Conservation (phyloP, 2,797 vertebrate species). For the Molossus molossus region DNA sequence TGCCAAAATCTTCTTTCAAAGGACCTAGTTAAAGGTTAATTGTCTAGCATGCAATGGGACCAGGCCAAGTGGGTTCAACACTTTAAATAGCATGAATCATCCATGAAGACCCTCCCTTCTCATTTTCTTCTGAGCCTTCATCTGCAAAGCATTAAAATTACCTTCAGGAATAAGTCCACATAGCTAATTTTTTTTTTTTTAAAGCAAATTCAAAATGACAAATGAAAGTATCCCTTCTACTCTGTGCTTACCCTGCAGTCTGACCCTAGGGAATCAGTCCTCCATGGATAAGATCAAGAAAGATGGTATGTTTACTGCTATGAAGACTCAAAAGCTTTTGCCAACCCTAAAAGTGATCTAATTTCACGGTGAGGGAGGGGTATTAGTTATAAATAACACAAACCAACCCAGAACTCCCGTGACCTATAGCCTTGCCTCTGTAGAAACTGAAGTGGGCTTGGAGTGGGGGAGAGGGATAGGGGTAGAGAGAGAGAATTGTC, state of each 20-base stretch:
- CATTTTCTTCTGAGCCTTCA: slow-evolving; percentile 36
- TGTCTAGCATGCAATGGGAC: neutral
- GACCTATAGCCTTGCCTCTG: neutral
- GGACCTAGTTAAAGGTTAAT: neutral
- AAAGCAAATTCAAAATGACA: slow-evolving; percentile 22
- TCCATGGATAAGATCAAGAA: neutral
- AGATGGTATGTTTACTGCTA: neutral
- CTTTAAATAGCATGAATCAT: neutral
- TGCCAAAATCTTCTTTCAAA: slow-evolving; percentile 54
- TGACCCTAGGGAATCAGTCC: neutral
- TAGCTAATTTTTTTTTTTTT: neutral
- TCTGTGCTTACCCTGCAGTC: neutral
- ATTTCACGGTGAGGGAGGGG: neutral
- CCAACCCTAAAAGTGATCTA: neutral
- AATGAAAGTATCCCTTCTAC: neutral
- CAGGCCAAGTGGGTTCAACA: neutral
- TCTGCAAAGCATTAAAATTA: slow-evolving; percentile 21
- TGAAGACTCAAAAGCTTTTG: slow-evolving; percentile 48
- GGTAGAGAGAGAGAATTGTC: neutral
- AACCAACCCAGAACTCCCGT: neutral
- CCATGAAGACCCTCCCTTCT: neutral
- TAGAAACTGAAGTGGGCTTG: neutral
- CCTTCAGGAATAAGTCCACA: neutral
- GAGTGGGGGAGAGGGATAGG: neutral
- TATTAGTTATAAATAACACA: neutral